phyloP scores from a whole-genome alignment of 2,113 vertebrate species.

The Odocoileus hemionus region DNA sequence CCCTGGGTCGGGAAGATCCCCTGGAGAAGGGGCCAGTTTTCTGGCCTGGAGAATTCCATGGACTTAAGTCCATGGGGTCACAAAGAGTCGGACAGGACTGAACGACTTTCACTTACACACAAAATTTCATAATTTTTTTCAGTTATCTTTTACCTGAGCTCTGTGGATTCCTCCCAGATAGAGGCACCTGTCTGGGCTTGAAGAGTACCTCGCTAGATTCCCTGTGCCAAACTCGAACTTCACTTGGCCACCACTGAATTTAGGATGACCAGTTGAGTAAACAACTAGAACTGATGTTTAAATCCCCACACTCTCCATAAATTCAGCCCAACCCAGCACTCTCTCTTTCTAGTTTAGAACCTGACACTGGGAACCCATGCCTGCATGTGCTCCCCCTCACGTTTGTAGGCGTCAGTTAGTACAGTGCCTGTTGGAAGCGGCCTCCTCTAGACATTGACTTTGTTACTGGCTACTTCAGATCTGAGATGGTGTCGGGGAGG shows the following conservation, averaged over 20 bases:
- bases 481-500: neutral
- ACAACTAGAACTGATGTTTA: neutral
- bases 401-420: neutral
- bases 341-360: neutral
- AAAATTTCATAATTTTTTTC: neutral
- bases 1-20: neutral
- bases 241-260: neutral
- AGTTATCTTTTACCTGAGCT: neutral
- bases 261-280: neutral
- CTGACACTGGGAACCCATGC: neutral
- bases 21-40: neutral
- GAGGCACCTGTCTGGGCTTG: neutral
- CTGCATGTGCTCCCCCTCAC: neutral
- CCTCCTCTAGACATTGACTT: neutral
- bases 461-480: neutral
- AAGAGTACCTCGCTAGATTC: neutral
- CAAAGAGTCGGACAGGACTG: neutral
- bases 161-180: neutral
- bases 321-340: neutral
- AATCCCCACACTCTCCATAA: neutral
- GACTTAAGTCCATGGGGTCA: neutral
- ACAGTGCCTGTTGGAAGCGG: neutral
- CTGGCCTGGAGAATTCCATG: neutral
- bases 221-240: neutral
- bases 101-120: neutral